Percentiles rank a stretch among this genome's conserved stretches.
Conservation (phyloP, 2,797 vertebrate genomes). For the Tragelaphus oryx region DNA sequence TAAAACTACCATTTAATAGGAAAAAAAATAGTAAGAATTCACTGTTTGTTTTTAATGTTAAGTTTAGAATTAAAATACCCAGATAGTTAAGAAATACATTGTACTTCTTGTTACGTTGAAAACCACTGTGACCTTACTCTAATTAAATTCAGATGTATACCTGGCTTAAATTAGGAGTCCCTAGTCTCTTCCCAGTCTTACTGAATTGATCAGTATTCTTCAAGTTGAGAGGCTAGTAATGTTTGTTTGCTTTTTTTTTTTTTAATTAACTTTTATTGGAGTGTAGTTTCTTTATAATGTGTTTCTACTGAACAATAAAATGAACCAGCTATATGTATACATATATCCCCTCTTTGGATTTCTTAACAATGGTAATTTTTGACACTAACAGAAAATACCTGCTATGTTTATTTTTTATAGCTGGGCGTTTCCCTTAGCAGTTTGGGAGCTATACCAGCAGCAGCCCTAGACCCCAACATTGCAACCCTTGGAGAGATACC, state of each 20-base stretch:
- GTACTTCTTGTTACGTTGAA: background rate
- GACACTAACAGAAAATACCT: conserved; percentile 7
- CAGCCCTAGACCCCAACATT: conserved; percentile 81
- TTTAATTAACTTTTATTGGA: background rate
- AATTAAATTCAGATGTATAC: conserved; percentile 7
- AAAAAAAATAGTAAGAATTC: background rate
- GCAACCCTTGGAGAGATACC: conserved; percentile 83
- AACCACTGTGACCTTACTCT: background rate
- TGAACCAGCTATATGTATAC: background rate
- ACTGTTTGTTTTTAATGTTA: background rate
- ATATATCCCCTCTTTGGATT: background rate
- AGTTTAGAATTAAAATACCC: background rate
- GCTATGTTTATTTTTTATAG: conserved; percentile 68
- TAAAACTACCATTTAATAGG: background rate
- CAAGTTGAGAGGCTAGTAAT: background rate
- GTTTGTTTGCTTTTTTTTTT: background rate
- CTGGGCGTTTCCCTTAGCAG: conserved; percentile 90
- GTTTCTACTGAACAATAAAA: background rate
- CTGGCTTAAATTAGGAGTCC: background rate
- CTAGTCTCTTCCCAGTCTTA: background rate
- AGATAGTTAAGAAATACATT: background rate
- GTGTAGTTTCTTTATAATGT: background rate
- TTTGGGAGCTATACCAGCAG: conserved; percentile 85
- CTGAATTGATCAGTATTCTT: background rate
- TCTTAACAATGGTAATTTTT: background rate